These are phyloP conservation scores for Kuschelorhynchus macadamiae DNA, from an alignment of 2,888 invertebrate species.

Conservation along the genomic window DNA sequence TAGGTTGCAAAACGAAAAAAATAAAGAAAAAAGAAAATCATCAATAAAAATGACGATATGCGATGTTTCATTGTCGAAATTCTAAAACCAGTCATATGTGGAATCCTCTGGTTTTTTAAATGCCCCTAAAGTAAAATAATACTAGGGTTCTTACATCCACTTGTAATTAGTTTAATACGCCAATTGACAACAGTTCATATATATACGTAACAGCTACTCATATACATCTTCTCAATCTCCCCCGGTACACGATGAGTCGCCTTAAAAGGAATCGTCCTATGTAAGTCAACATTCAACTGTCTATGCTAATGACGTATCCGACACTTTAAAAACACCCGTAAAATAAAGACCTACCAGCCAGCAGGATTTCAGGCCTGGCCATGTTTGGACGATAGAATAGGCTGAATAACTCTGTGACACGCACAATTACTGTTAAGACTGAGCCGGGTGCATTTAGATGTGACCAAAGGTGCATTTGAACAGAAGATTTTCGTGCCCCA, in stretches of 20 bases:
- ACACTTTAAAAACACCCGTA: conserved; percentile 32
- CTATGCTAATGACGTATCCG: conserved; percentile 27
- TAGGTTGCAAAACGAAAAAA: no score
- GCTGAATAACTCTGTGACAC: conserved; percentile 16
- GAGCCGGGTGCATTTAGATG: conserved; percentile 11
- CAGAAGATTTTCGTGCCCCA: no score
- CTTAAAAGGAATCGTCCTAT: conserved; percentile 16
- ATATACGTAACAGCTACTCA: no score
- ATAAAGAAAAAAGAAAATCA: no score
- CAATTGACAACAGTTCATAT: no score
- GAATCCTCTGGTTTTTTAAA: no score
- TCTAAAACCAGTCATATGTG: no score
- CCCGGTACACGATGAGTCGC: conserved; percentile 10
- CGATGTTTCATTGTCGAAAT: no score
- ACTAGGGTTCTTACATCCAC: no score
- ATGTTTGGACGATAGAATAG: conserved; percentile 17
- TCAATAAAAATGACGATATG: no score
- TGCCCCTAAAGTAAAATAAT: no score
- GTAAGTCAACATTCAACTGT: conserved; percentile 18
- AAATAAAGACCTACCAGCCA: conserved; percentile 39
- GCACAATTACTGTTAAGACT: conserved; percentile 10
- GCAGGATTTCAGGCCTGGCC: conserved; percentile 6
- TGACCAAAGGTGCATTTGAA: conserved; percentile 3
- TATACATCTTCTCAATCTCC: neutral
- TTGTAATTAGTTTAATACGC: no score